These are phyloP conservation scores for Gouania willdenowi DNA, from an alignment of 2,797 vertebrate species.

Conservation along the genomic window DNA sequence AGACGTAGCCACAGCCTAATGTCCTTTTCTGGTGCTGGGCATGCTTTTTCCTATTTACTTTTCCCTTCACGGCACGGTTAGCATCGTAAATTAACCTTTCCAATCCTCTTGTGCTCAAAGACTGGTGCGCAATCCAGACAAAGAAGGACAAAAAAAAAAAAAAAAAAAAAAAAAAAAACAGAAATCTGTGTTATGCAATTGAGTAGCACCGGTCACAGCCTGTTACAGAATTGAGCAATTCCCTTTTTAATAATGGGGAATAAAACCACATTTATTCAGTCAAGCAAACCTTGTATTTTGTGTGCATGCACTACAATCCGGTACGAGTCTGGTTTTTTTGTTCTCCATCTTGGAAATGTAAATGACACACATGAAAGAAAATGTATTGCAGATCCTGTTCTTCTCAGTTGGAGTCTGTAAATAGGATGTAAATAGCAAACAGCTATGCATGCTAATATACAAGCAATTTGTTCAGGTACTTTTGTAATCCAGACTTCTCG, in stretches of 20 bases:
- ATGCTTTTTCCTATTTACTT: constrained; percentile 85
- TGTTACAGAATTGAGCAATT: constrained; percentile 42
- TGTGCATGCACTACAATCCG: constrained; percentile 85
- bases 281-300: constrained; percentile 79
- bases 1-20: constrained; percentile 82
- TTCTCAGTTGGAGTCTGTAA: constrained; percentile 83
- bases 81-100: constrained; percentile 87
- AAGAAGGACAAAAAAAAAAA: too few species aligned
- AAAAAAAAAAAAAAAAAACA: constrained; percentile 48
- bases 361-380: constrained; percentile 75
- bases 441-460: constrained; percentile 95
- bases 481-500: constrained; percentile 90
- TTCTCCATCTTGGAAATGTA: constrained; percentile 84
- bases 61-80: constrained; percentile 88
- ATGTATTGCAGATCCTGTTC: constrained; percentile 73
- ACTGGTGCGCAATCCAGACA: constrained; percentile 75
- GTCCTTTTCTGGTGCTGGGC: constrained; percentile 88
- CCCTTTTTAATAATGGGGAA: constrained; percentile 26
- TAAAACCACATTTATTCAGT: constrained; percentile 68
- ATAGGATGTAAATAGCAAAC: constrained; percentile 86
- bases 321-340: constrained; percentile 81
- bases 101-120: constrained; percentile 83
- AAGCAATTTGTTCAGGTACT: constrained; percentile 97
- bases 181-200: constrained; percentile 68
- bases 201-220: constrained; percentile 48